phyloP scores from a whole-genome alignment of 2,888 invertebrate genomes.

The Xanthia icteritia region DNA sequence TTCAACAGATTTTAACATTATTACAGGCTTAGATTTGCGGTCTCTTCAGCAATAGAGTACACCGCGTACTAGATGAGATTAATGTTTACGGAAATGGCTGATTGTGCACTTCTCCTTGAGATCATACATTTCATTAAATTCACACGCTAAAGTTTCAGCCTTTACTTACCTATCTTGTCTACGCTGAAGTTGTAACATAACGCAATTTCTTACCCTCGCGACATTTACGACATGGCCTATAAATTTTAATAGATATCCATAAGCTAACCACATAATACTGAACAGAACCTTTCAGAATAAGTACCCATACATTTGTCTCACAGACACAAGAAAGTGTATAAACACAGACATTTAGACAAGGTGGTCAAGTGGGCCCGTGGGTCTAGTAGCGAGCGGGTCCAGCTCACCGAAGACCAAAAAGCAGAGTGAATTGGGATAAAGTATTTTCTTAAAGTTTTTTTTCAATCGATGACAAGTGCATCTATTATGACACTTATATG shows the following conservation, averaged over 20 bases:
- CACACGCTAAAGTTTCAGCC: neutral
- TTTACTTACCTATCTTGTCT: neutral
- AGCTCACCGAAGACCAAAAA: neutral
- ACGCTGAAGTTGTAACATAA: conserved; percentile 1
- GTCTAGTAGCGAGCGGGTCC: too few species aligned
- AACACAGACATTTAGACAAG: too few species aligned
- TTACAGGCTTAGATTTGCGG: neutral
- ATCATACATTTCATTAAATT: neutral
- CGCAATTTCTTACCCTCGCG: conserved; percentile 15
- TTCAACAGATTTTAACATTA: neutral
- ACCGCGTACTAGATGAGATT: neutral
- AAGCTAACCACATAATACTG: conserved; percentile 2
- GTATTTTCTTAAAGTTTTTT: neutral
- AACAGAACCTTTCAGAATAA: conserved; percentile 19
- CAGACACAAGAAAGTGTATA: neutral
- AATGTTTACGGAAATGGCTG: neutral
- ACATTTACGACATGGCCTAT: conserved; percentile 20
- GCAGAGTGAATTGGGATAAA: too few species aligned
- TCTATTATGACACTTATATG: neutral
- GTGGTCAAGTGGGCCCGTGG: too few species aligned
- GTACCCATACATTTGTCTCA: neutral
- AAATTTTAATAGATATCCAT: neutral
- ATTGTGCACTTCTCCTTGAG: neutral
- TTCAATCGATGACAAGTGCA: neutral
- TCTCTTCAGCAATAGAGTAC: neutral